Base-by-base conservation (phyloP, 2,888 invertebrate species). In the Andrena praecox region DNA sequence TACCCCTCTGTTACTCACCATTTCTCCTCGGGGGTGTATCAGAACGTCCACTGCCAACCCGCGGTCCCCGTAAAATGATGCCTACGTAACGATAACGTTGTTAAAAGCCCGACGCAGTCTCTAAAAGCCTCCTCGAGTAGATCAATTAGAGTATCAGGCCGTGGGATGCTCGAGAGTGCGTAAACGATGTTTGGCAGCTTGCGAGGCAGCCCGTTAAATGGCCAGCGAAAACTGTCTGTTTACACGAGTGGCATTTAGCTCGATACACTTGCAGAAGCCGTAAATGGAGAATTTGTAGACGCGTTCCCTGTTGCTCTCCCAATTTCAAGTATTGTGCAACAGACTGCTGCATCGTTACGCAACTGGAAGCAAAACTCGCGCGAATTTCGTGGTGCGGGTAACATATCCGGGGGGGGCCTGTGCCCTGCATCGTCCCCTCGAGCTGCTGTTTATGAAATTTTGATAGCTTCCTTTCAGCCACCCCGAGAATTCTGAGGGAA, bases 321-420 rank as follows among this genome's bases (percentile, higher is more conserved):
- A 42, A 63, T 68, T 52, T 5, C 31, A 7, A 27, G 20, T 10
- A 31, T 24, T 10, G 48, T 64, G 12, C 31, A 20, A 54, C 8
- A 8, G 24, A 29, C 24, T 35, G 10, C 35, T 42, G 48, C 68
- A 73, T 73, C 12, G 20, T 79, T 79, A 68, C 10, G 48, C 52
- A 80, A 80, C 60, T 3, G 10, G 8, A 10, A 24, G 8, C 4
- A 8, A 48, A 5, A 29, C 5, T 16, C 16, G 35, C 31, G 27
- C 50, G 8, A 50, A 50, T 50, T 50, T 50, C 20, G 1, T 31
- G 4, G 24, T 16, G 24, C 7, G 29, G 29, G 31, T 59, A 29
- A 60, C 12, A 8, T 27, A n/a, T n/a, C 16, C 35, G 1, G 6
- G 20, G 10, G 3, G 5, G 20, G 20, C 20, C 8, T 8, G 16